A percentile compares a stretch with the other conserved stretches of the same genome.
These are phyloP conservation scores for Anhinga rufa DNA, from an alignment of 2,113 vertebrate species.

Conservation along the genomic window DNA sequence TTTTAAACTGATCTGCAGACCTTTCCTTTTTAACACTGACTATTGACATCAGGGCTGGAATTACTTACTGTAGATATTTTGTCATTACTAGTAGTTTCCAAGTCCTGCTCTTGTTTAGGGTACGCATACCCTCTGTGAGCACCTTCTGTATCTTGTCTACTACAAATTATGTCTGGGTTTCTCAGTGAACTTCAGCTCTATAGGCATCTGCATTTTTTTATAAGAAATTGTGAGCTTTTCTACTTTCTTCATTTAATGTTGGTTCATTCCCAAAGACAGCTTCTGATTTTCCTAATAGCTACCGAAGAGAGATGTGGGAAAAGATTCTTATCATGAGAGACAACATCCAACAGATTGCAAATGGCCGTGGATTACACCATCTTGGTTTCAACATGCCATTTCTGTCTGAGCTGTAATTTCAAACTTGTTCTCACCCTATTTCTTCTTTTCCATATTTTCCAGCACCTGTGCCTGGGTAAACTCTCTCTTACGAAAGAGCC, in stretches of 20 bases:
- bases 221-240: not conserved
- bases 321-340: not conserved
- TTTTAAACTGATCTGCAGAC: not conserved
- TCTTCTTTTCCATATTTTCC: not conserved
- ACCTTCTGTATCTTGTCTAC: not conserved
- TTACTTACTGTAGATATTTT: not conserved
- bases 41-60: not conserved
- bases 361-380: conserved; percentile 17
- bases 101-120: not conserved
- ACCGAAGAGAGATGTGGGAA: not conserved
- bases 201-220: not conserved
- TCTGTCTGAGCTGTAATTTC: not conserved
- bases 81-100: not conserved
- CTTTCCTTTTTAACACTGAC: not conserved
- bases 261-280: not conserved
- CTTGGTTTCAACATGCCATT: not conserved
- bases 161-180: not conserved
- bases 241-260: not conserved
- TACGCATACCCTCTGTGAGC: not conserved
- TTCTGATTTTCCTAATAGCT: conserved; percentile 6
- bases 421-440: not conserved
- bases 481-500: not conserved
- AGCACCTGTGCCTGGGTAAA: not conserved
- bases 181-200: not conserved
- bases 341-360: not conserved